Base-by-base conservation (phyloP, 2,113 vertebrate genomes). In the Jacana jacana region DNA sequence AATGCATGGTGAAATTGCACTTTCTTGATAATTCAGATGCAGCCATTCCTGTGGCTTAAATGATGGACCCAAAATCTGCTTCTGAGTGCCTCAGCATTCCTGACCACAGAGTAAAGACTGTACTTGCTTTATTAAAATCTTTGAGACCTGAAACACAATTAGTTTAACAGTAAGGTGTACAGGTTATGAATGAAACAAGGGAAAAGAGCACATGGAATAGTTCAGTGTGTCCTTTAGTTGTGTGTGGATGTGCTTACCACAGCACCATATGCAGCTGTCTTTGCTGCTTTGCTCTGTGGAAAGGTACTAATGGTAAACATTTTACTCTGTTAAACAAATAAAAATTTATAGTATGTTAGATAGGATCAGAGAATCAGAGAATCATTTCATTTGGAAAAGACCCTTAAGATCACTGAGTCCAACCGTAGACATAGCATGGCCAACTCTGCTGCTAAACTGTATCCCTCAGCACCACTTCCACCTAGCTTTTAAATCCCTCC, bases 401-500 rank as follows among this genome's bases (percentile, higher is more conserved):
- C 8, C 1, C 4, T 35, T 51, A 51, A 7, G 3, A 77, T 35
- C 2, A 17, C 25, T 2, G 3, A 12, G 12, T 31, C 40, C 58
- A 68, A 31, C 18, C 1, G 2, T 58, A 22, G 58, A 72, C 14
- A 3, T 7, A 73, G 1, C 5, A 19, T 11, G 39, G 9, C 15
- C 10, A 12, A 28, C 1, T 4, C 6, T 12, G 33, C 33, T 30
- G 20, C 13, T 44, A 28, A 31, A 5, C 11, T 16, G 5, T 3
- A 10, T 27, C 12, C 13, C 18, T 14, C 10, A 35, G 2, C 1
- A 0, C 3, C 17, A 9, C 16, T 4, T 33, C 30, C 49, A 8
- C 4, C 1, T 0, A 0, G 4, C 9, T 39, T 81, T 54, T 35
- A 39, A 78, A 55, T 7, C 7, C 3, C 5, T 11, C 3, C 7